Base-by-base conservation (phyloP, 2,888 invertebrate genomes). In the Orchestes rusci region DNA sequence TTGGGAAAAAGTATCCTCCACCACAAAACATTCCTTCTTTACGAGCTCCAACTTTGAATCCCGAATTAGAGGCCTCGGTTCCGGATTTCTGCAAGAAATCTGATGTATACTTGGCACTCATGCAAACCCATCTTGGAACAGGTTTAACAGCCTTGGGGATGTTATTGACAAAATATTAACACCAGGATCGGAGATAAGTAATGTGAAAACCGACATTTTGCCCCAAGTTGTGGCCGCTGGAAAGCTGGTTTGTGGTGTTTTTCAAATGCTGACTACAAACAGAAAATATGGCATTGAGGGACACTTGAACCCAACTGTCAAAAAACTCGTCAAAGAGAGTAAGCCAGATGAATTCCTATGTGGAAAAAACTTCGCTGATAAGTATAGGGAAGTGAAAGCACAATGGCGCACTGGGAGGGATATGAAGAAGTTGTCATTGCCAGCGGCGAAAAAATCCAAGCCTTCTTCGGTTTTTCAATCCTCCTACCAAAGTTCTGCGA, bases 201-300 rank as follows among this genome's bases (percentile, higher is more conserved):
- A 42, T 35, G 10, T 28, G 3, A 36, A 42, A n/a, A 16, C 1
- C n/a, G 4, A 36, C 15, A 27, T 36, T 15, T 39, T 44, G 32
- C 44, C 44, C 3, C 12, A 8, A 2, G 5, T 44, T n/a, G 33
- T 39, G 3, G 38, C 27, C 16, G 33, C 45, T 4, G 45, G 34
- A 15, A 45, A 34, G 39, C 34, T 15, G 12, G 5, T 41, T n/a
- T 33, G 34, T 35, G 35, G 27, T 23, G 45, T 17, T 16, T 41
- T 45, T 17, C 12, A 45, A 16, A 45, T 45, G 45, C 4, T 41
- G 12, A 18, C 45, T 8, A 27, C 34, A 23, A 45, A 41, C 27
- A 41, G 45, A 30, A 45, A 41, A 35, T 35, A 34, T 34, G 31
- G 32, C 16, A 18, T 45, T 17, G 40, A 28, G 19, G 12, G 13